Evolutionary conservation across 2,888 invertebrate species (phyloP), one percentile per base, ranked within the genome.

Genomic region (Conchocele bisecta): DNA sequence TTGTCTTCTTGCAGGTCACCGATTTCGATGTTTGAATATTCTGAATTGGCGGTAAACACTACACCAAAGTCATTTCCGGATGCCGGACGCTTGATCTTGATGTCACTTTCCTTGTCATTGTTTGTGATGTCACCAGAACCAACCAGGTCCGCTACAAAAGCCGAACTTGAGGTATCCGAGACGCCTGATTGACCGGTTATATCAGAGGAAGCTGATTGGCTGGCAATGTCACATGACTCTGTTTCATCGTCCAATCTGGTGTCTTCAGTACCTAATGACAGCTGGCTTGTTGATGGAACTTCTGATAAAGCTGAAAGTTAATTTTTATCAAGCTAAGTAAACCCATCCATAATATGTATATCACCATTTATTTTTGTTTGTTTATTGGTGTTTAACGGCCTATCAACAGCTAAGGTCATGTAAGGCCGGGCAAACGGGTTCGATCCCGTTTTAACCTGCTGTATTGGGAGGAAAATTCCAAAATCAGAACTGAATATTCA

Each of bases 171-270:
- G 5, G 58, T 28, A 20, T 29, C 64, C n/a, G 64, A 54, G 24
- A 56, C 65, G n/a, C 56, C 72, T 71, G 75, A 66, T 58, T 69
- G 63, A 66, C 56, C 68, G 39, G 60, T 72, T n/a, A n/a, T n/a
- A n/a, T n/a, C n/a, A n/a, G n/a, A n/a, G n/a, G 29, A n/a, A 2
- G 22, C 3, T 26, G 48, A 26, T 63, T 46, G 20, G 58, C 63
- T 46, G 51, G 59, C 48, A 31, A 77, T 70, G 24, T 82, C 85
- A 46, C 79, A 80, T 56, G 77, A 74, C 50, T 88, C 88, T 15
- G 82, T 78, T 39, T 91, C 91, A 58, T 91, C 91, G 41, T 90
- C 91, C 42, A 91, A 81, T 50, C 86, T 85, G 9, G 85, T 71
- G 56, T 90, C 91, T 71, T 91, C 91, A 26, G 81, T 71, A 53